phyloP scores from a whole-genome alignment of 2,888 invertebrate species.

The Caenorhabditis sp. region DNA sequence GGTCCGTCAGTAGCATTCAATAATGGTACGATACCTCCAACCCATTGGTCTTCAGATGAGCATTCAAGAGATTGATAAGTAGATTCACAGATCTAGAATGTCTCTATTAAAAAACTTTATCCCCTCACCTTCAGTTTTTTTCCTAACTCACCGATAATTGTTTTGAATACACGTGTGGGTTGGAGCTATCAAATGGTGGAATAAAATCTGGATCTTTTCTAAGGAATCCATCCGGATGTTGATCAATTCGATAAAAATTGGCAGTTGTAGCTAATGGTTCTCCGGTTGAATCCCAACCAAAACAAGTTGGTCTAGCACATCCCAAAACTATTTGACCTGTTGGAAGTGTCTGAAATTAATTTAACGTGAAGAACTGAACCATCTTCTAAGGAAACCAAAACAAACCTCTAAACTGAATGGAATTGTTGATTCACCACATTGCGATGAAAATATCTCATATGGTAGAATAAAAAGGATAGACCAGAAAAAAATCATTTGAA shows the following conservation, averaged over 20 bases:
- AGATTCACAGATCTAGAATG: constrained; percentile 58
- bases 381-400: neutral
- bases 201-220: constrained; percentile 42
- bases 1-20: constrained; percentile 55
- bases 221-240: constrained; percentile 51
- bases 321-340: constrained; percentile 57
- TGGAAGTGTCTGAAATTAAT: constrained; percentile 40
- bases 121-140: neutral
- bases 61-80: constrained; percentile 60
- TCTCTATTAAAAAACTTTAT: constrained; percentile 2
- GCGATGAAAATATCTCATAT: constrained; percentile 18
- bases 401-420: constrained; percentile 61
- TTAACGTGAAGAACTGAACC: neutral
- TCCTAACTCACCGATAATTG: constrained; percentile 44
- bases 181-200: constrained; percentile 36
- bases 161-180: constrained; percentile 38
- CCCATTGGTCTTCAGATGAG: constrained; percentile 59
- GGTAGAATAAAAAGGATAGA: neutral
- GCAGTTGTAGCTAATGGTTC: constrained; percentile 48
- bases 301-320: constrained; percentile 67
- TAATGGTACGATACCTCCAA: constrained; percentile 67
- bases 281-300: constrained; percentile 61
- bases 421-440: constrained; percentile 56
- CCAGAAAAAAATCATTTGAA: constrained; percentile 8
- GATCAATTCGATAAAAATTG: constrained; percentile 59